Percentiles rank a stretch among this genome's conserved stretches.
Evolutionary conservation across 2,113 vertebrate species (phyloP).

Genomic region (Gadus chalcogrammus): DNA sequence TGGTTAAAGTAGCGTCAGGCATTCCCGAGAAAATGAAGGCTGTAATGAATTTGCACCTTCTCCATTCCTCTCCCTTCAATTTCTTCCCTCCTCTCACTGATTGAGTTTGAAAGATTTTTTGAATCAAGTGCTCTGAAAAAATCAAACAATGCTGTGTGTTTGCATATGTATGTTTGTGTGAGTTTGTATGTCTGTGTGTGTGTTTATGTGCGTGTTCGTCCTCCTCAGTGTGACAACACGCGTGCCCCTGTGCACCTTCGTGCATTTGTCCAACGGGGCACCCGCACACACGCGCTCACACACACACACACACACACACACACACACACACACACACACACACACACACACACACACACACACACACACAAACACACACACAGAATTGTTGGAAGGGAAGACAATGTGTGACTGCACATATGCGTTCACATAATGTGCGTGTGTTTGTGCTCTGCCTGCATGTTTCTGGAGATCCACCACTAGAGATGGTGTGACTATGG

Average conservation of each 20-base stretch:
- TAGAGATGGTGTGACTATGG: no score
- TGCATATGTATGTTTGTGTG: constrained; percentile 7
- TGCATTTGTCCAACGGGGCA: background rate
- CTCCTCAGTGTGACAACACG: no score
- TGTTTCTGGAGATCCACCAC: no score
- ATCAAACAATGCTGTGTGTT: constrained; percentile 25
- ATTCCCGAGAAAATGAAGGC: constrained; percentile 37
- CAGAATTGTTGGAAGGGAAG: no score
- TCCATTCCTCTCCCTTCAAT: constrained; percentile 46
- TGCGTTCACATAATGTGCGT: background rate
- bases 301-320: no score
- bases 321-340: no score
- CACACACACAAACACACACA: no score
- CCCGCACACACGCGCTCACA: no score
- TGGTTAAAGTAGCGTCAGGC: constrained; percentile 45
- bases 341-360: no score
- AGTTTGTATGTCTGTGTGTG: constrained; percentile 13
- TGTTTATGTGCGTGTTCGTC: background rate
- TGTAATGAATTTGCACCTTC: constrained; percentile 59
- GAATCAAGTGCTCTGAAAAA: constrained; percentile 50
- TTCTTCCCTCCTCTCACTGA: constrained; percentile 50
- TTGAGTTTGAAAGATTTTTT: constrained; percentile 67
- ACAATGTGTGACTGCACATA: no score
- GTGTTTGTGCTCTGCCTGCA: background rate
- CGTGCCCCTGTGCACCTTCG: constrained; percentile 15